Evolutionary conservation across 1,140 invertebrate genomes (phyloP).

Genomic region (Diprion similis): DNA sequence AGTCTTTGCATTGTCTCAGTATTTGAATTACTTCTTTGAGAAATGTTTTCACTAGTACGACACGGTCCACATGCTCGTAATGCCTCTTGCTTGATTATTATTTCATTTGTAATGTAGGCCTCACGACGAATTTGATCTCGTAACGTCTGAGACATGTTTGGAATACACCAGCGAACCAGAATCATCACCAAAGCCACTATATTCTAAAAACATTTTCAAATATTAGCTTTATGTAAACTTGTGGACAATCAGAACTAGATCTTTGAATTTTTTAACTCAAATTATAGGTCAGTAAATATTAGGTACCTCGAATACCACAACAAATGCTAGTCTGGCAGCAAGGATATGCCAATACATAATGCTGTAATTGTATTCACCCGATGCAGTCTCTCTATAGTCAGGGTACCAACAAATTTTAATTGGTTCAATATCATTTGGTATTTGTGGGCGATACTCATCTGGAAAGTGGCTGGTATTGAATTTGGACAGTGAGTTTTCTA

Average conservation of each 20-base stretch:
- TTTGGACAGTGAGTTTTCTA: constrained; percentile 83
- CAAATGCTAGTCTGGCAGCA: constrained; percentile 86
- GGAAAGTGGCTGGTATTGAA: constrained; percentile 80
- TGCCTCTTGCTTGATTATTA: constrained; percentile 84
- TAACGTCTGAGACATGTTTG: constrained; percentile 81
- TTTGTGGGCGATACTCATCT: constrained; percentile 49
- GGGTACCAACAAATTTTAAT: constrained; percentile 69
- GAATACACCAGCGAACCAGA: constrained; percentile 84
- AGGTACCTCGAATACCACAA: constrained; percentile 90
- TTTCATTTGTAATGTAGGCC: constrained; percentile 87
- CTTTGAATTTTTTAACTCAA: too few species aligned
- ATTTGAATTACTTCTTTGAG: constrained; percentile 13
- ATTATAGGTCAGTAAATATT: constrained; percentile 19
- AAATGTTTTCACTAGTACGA: constrained; percentile 9
- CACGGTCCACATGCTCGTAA: constrained; percentile 59
- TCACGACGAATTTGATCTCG: constrained; percentile 83
- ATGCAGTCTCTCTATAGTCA: constrained; percentile 83
- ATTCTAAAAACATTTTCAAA: constrained; percentile 69
- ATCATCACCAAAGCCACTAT: constrained; percentile 84
- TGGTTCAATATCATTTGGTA: not conserved
- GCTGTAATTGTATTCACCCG: constrained; percentile 73
- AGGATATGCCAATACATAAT: constrained; percentile 91
- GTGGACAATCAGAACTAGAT: too few species aligned
- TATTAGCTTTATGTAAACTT: constrained; percentile 24
- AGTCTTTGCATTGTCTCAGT: constrained; percentile 31